Evolutionary conservation across 2,797 vertebrate genomes (phyloP).

Genomic region (Pyrrhura leucotis): DNA sequence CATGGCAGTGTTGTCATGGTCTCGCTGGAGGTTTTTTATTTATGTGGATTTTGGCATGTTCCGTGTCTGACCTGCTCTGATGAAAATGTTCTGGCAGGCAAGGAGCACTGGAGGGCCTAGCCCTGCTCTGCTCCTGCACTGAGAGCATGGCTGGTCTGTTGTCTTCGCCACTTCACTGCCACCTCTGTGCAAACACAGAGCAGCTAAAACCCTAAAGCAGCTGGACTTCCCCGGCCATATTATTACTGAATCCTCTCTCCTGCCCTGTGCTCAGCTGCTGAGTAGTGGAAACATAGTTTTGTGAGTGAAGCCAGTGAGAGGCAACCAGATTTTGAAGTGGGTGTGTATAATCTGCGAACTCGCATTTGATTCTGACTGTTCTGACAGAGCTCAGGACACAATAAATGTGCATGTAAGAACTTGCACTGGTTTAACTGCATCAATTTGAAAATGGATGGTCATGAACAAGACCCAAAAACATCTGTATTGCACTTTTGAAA

Average conservation of each 20-base stretch:
- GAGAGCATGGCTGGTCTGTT: neutral
- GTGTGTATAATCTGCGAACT: neutral
- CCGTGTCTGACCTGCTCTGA: neutral
- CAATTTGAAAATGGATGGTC: neutral
- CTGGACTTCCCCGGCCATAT: neutral
- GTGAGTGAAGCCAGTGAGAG: neutral
- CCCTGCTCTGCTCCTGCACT: neutral
- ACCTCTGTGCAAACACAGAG: neutral
- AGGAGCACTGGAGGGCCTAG: neutral
- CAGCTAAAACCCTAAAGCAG: neutral
- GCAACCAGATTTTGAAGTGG: neutral
- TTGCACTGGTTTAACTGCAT: neutral
- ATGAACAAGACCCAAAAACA: neutral
- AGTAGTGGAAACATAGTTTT: neutral
- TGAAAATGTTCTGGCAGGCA: neutral
- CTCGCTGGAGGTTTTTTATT: neutral
- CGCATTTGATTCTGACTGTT: neutral
- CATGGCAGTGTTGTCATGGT: fast-evolving
- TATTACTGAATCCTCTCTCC: neutral
- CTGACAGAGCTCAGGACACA: fast-evolving
- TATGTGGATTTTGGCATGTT: neutral
- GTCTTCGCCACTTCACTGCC: fast-evolving
- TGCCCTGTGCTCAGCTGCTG: neutral
- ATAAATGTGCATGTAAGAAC: fast-evolving
- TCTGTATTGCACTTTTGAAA: neutral